Conservation (phyloP, 2,113 vertebrate species). For the Lepisosteus osseus region DNA sequence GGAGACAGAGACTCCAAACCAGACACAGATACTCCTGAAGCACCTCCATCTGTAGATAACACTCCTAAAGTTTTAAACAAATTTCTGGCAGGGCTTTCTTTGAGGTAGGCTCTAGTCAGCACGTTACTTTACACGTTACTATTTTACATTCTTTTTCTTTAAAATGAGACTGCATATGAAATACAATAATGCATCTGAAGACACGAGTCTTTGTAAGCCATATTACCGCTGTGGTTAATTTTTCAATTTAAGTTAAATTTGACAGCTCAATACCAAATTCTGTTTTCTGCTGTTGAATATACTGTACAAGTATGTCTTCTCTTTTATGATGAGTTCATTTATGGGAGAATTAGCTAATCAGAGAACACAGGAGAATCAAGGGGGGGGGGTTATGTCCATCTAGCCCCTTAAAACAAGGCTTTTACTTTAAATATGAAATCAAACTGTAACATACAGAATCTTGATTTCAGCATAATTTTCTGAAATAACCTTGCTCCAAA, state of each 20-base stretch:
- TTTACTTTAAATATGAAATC: too few species aligned
- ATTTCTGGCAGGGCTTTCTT: conserved; percentile 88
- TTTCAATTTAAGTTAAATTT: neutral
- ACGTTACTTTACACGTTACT: neutral
- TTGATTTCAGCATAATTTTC: too few species aligned
- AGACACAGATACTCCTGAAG: conserved; percentile 68
- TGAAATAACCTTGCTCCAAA: too few species aligned
- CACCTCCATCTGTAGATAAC: conserved; percentile 75
- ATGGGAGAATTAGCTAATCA: too few species aligned
- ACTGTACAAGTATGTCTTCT: too few species aligned
- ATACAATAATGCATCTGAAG: neutral
- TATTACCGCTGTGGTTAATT: neutral
- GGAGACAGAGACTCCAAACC: conserved; percentile 66
- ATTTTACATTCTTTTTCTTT: neutral
- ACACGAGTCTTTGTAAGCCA: too few species aligned
- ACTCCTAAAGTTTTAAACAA: conserved; percentile 91
- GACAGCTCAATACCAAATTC: neutral
- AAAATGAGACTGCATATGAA: neutral
- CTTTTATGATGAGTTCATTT: too few species aligned
- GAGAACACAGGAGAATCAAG: too few species aligned
- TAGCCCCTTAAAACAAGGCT: too few species aligned
- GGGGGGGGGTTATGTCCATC: too few species aligned
- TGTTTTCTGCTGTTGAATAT: too few species aligned
- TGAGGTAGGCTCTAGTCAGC: conserved; percentile 70
- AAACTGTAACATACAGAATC: too few species aligned